Base-by-base conservation (phyloP, 2,113 vertebrate genomes). In the Ovibos moschatus region DNA sequence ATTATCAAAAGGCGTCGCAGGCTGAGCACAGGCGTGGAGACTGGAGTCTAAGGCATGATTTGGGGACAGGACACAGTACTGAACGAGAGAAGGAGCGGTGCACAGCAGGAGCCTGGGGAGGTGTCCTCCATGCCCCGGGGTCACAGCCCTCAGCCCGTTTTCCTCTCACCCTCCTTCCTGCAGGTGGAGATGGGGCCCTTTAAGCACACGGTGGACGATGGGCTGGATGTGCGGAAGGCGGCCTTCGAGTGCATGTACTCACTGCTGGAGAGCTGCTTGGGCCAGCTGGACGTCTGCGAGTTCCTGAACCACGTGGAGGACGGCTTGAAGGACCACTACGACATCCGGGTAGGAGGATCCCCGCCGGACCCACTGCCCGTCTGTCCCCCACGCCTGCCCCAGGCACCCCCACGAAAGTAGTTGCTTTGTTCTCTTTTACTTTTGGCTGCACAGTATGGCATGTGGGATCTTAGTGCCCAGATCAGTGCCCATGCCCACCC, bases 181-280 rank as follows among this genome's bases (percentile, higher is more conserved):
- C 97, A 99, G 99, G 99, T 99, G 94, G 99, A 99, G 99, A 99
- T 99, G 99, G 99, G 99, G 53, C 99, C 99, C 0, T 99, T 99
- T 97, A 99, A 99, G 96, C 99, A 99, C 98, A 99, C 99, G 0
- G 99, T 99, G 94, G 99, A 99, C 0, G 99, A 99, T 0, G 99
- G 99, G 27, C 98, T 99, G 40, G 99, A 99, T 0, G 99, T 99
- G 83, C 99, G 99, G 96, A 99, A 99, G 97, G 99, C 99, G 0
- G 99, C 99, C 9, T 99, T 99, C 0, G 99, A 99, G 91, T 99
- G 99, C 87, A 99, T 99, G 99, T 99, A 99, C 96, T 99, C 99
- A 0, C 98, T 99, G 97, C 98, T 99, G 89, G 99, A 99, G 97
- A 99, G 99, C 98, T 99, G 99, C 95, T 99, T 99, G 55, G 99